Conservation (phyloP, 2,113 vertebrate species). For the Aegithalos caudatus region DNA sequence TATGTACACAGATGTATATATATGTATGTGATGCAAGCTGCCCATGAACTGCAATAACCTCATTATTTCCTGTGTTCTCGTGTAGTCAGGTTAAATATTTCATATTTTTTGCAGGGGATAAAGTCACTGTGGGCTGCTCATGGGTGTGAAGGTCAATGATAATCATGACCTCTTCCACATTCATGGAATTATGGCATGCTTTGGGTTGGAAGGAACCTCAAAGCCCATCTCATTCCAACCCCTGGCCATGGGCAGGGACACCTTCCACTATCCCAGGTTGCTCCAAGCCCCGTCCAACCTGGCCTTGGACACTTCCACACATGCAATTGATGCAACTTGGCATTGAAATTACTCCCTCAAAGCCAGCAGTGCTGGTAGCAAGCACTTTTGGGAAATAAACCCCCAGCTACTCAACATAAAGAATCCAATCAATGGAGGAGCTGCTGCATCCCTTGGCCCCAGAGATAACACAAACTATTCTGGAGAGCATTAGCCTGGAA, state of each 20-base stretch:
- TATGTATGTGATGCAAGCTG: neutral
- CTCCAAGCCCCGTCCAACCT: neutral
- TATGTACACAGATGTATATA: too few relatives aligned
- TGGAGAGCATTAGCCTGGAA: neutral
- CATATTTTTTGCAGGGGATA: neutral
- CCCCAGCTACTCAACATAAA: neutral
- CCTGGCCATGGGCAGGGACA: neutral
- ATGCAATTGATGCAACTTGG: neutral
- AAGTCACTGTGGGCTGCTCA: neutral
- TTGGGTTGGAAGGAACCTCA: neutral
- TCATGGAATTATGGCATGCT: neutral
- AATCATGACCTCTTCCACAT: neutral
- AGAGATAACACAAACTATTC: neutral
- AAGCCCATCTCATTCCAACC: neutral
- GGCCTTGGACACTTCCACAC: neutral
- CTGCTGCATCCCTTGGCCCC: neutral
- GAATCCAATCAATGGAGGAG: neutral
- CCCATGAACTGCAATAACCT: neutral
- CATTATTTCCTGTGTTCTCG: accelerated
- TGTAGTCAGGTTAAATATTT: neutral
- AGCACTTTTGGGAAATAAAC: neutral
- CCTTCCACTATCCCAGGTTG: neutral
- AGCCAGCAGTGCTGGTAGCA: neutral
- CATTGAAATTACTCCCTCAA: neutral
- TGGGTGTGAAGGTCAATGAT: neutral